These are phyloP conservation scores for Drosophila sordidapex DNA, from an alignment of 2,888 invertebrate species.

Conservation along the genomic window DNA sequence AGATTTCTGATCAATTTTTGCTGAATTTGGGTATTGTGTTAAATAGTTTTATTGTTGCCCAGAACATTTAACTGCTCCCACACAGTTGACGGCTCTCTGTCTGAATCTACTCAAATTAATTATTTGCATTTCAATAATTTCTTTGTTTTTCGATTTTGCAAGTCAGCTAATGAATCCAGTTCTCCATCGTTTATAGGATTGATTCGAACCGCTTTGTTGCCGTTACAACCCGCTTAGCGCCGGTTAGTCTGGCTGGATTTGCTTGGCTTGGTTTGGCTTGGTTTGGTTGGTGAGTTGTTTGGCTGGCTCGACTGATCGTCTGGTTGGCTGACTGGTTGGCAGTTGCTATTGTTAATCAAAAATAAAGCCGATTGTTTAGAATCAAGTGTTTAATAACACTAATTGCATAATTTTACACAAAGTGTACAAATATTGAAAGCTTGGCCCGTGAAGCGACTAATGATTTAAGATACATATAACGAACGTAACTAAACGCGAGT, in stretches of 20 bases:
- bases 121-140: neutral
- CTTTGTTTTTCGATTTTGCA: constrained; percentile 12
- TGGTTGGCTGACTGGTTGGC: constrained; percentile 17
- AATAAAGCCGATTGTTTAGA: constrained; percentile 23
- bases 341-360: constrained; percentile 12
- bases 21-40: neutral
- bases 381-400: constrained; percentile 54
- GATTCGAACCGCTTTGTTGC: constrained; percentile 66
- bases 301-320: constrained; percentile 9
- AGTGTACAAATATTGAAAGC: neutral
- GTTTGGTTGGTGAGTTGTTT: constrained; percentile 7
- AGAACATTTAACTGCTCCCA: neutral
- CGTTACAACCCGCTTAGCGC: constrained; percentile 67
- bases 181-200: constrained; percentile 42
- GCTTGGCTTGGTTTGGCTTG: constrained; percentile 1
- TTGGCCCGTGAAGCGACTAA: constrained; percentile 2
- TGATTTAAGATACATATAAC: neutral
- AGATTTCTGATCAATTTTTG: neutral
- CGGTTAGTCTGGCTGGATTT: constrained; percentile 57
- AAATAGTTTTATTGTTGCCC: constrained; percentile 1
- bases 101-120: constrained; percentile 14
- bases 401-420: constrained; percentile 43
- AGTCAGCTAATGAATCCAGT: constrained; percentile 35
- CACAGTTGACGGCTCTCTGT: neutral
- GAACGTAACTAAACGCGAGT: neutral